Percentiles rank a stretch among this genome's conserved stretches.
These are phyloP conservation scores for Rapana venosa DNA, from an alignment of 2,888 invertebrate genomes.

Conservation along the genomic window DNA sequence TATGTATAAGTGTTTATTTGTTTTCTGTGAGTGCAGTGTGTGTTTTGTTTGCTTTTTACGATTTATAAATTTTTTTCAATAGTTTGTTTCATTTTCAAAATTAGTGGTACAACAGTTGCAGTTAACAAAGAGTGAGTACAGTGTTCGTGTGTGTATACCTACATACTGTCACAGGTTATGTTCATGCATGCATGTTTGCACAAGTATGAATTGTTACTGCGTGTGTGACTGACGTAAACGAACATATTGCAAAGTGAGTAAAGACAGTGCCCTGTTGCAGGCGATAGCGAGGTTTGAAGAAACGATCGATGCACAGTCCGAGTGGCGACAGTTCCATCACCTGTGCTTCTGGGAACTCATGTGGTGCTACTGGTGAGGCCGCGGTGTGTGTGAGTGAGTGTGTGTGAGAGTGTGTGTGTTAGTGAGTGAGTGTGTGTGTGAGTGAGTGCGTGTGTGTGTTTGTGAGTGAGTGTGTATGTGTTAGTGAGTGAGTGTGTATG, in stretches of 20 bases:
- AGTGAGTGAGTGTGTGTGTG: not conserved
- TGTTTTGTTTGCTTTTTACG: no score
- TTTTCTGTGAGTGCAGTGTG: no score
- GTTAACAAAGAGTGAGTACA: no score
- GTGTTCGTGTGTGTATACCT: no score
- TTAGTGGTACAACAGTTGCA: no score
- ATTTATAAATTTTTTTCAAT: no score
- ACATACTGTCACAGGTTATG: no score
- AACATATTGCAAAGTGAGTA: not conserved
- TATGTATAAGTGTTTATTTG: no score
- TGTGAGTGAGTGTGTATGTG: not conserved
- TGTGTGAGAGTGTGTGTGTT: not conserved
- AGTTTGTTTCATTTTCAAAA: no score
- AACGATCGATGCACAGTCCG: conserved; percentile 88
- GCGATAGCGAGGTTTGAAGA: conserved; percentile 88
- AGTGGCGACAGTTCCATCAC: conserved; percentile 95
- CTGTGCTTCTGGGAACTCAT: conserved; percentile 96
- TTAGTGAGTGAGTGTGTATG: no score
- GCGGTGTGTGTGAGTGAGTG: not conserved
- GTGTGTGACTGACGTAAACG: not conserved
- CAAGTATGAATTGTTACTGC: not conserved
- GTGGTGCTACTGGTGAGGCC: conserved; percentile 89
- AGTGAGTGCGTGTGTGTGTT: not conserved
- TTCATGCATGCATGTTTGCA: not conserved
- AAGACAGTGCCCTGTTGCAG: conserved; percentile 61